phyloP scores from a whole-genome alignment of 2,797 vertebrate genomes.

The Spheniscus humboldti region DNA sequence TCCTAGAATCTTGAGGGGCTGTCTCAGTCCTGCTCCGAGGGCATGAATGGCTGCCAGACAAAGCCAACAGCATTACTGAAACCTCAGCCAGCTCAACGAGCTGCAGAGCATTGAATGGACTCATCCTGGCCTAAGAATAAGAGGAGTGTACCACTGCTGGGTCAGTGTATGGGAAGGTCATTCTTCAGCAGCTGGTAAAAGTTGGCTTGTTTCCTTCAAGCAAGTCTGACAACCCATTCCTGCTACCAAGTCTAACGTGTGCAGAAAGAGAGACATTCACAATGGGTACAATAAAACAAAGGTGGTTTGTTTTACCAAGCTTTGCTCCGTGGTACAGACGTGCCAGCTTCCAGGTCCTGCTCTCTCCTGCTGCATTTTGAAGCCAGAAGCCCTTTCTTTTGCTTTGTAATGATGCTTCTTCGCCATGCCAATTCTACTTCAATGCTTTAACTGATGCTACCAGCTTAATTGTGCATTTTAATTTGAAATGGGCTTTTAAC shows the following conservation, averaged over 20 bases:
- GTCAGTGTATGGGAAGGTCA: background rate
- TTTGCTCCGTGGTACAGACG: background rate
- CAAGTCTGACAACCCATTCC: background rate
- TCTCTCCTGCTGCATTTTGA: background rate
- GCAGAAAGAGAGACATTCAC: background rate
- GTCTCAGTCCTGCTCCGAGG: background rate
- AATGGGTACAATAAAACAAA: background rate
- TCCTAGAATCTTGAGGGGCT: too few species aligned
- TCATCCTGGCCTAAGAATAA: background rate
- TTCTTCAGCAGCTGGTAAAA: background rate
- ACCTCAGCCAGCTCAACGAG: background rate
- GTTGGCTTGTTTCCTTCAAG: background rate
- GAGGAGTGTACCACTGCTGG: background rate
- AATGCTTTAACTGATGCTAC: slow-evolving; percentile 2
- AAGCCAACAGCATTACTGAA: background rate
- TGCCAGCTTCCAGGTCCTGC: background rate
- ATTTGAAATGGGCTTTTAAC: slow-evolving; percentile 31
- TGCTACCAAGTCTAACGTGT: background rate
- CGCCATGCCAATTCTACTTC: background rate
- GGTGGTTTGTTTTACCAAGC: background rate
- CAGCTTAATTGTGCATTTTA: background rate
- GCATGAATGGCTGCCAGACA: background rate
- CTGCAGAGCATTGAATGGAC: background rate
- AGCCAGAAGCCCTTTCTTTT: background rate
- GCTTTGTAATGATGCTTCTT: background rate